Conservation (phyloP, 2,797 vertebrate species). For the Alosa sapidissima region DNA sequence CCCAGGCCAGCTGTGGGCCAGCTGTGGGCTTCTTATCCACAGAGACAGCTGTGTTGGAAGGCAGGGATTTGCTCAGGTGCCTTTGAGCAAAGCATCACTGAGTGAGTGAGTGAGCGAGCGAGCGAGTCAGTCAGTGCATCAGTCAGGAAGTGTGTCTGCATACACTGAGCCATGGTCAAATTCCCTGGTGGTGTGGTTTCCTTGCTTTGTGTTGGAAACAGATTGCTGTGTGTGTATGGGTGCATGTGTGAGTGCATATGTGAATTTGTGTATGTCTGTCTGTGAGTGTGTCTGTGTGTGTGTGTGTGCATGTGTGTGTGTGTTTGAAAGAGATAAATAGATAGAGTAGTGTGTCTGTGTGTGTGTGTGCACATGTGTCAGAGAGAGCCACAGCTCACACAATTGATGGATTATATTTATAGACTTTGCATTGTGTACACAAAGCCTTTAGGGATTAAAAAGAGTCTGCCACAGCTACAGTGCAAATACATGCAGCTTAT, state of each 20-base stretch:
- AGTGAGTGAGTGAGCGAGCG: neutral
- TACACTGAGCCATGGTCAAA: neutral
- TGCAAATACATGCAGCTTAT: neutral
- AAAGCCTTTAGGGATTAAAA: constrained; percentile 53
- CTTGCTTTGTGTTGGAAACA: neutral
- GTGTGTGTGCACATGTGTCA: constrained; percentile 34
- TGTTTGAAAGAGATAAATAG: too few relatives aligned
- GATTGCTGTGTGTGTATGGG: neutral
- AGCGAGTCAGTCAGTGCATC: neutral
- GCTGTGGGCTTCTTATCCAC: too few relatives aligned
- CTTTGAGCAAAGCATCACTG: neutral
- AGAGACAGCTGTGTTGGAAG: too few relatives aligned
- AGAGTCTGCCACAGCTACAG: constrained; percentile 35
- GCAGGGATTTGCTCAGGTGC: neutral
- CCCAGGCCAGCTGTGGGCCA: too few relatives aligned
- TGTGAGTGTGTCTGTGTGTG: too few relatives aligned
- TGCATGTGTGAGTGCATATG: neutral
- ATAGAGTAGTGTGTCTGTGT: neutral
- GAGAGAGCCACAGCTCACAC: constrained; percentile 46
- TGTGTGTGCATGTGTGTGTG: neutral
- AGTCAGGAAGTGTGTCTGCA: neutral
- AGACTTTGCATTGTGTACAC: constrained; percentile 52
- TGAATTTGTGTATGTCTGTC: neutral
- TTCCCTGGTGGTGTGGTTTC: neutral
- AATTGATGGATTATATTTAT: constrained; percentile 53